Percentiles rank a stretch among this genome's conserved stretches.
Evolutionary conservation across 2,888 invertebrate genomes (phyloP).

Genomic region (Eilema sororculum): DNA sequence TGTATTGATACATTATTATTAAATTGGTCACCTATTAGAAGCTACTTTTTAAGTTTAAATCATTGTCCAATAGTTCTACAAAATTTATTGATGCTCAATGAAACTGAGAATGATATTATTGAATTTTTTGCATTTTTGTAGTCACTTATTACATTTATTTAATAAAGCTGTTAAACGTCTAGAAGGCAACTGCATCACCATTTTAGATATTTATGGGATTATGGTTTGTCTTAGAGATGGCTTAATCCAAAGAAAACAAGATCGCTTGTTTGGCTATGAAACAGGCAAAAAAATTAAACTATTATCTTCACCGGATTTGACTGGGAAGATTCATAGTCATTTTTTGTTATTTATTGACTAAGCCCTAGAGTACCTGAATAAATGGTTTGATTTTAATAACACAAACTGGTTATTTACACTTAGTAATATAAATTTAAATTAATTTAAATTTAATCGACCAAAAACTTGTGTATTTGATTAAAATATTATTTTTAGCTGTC

Average conservation of each 20-base stretch:
- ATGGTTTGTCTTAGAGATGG: not conserved
- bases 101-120: not conserved
- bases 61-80: not conserved
- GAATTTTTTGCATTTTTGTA: not conserved
- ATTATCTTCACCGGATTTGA: not conserved
- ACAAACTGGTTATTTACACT: constrained; percentile 4
- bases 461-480: too few species aligned
- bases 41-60: not conserved
- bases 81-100: not conserved
- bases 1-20: not conserved
- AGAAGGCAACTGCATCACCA: not conserved
- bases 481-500: too few species aligned
- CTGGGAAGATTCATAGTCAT: too few species aligned
- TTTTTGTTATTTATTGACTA: not conserved
- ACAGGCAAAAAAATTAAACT: not conserved
- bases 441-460: too few species aligned
- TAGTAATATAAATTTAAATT: not conserved
- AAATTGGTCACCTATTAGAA: not conserved
- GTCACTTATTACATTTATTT: not conserved
- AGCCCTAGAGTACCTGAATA: not conserved
- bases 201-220: too few species aligned
- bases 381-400: not conserved
- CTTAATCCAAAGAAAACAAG: not conserved
- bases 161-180: not conserved
- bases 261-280: not conserved